Evolutionary conservation across 2,888 invertebrate genomes (phyloP), one percentile per base, ranked within the genome.

Genomic region (Silvanus unidentatus): DNA sequence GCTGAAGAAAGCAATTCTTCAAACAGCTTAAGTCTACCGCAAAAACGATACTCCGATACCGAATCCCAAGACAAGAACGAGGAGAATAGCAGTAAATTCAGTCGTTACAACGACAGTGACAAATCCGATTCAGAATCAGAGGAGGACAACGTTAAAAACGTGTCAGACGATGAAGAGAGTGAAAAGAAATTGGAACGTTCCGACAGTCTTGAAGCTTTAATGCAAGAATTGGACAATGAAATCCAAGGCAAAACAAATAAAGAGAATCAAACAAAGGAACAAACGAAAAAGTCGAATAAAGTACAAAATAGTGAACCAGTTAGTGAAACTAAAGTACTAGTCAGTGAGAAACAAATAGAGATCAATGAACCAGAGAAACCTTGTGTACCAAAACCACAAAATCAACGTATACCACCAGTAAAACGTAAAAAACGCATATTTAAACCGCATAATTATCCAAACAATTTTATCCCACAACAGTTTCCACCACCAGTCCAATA

Each of bases 161-260:
- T n/a, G 9, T 68, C 69, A 60, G 55, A 51, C 13, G 53, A 52
- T 37, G 49, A 41, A 14, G 43, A 44, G 28, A 40, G 66, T 63
- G 42, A 42, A 9, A 12, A 16, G 37, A 70, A 73, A 54, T 64
- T 74, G 16, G 70, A 73, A 48, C 72, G 74, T 44, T 68, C 74
- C 38, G 72, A 71, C 50, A 77, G 76, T 55, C 62, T 77, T 37
- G 77, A 77, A 45, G 73, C 73, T 2, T 57, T 77, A 27, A 75
- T 77, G 72, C 69, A 75, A 42, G 76, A 77, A 52, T 68, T 77
- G 58, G 76, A 77, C 46, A 67, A 69, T 44, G 76, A 76, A 60
- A 75, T 76, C 53, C 66, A 66, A 45, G 64, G 67, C 40, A 53
- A 57, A 28, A 40, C 52, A 13, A 52, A 47, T 39, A 11, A 27